phyloP scores from a whole-genome alignment of 2,797 vertebrate genomes.

The Aeoliscus strigatus region DNA sequence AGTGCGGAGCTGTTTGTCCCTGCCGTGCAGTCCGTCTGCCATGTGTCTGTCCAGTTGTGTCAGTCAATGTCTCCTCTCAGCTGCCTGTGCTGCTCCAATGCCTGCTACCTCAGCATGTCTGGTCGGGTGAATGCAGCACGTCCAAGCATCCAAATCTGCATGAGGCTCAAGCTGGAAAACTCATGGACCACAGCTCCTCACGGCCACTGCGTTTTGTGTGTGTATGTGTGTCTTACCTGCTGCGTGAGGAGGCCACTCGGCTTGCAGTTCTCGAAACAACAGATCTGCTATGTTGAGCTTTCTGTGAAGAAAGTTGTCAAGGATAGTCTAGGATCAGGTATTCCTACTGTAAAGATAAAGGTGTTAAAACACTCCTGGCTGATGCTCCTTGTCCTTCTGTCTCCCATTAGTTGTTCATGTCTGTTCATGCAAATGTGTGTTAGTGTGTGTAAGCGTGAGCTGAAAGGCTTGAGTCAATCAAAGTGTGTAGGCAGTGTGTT shows the following conservation, averaged over 20 bases:
- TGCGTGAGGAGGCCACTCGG: not conserved
- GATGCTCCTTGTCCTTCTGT: slow-evolving; percentile 27
- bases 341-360: slow-evolving; percentile 7
- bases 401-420: slow-evolving; percentile 30
- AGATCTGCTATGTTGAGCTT: not conserved
- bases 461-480: slow-evolving; percentile 1
- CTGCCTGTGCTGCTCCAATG: slow-evolving; percentile 58
- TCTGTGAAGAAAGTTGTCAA: slow-evolving; percentile 10
- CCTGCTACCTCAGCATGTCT: slow-evolving; percentile 72
- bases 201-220: slow-evolving; percentile 28
- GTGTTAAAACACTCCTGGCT: slow-evolving; percentile 3
- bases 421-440: slow-evolving; percentile 23
- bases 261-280: not conserved
- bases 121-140: slow-evolving; percentile 58
- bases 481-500: slow-evolving; percentile 21
- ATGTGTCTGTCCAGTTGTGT: slow-evolving; percentile 38
- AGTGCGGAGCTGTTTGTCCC: slow-evolving; percentile 45
- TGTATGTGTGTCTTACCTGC: slow-evolving; percentile 7
- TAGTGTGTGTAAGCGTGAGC: slow-evolving; percentile 1
- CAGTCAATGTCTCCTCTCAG: slow-evolving; percentile 44
- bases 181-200: slow-evolving; percentile 31
- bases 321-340: no score
- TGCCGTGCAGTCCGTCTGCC: slow-evolving; percentile 41
- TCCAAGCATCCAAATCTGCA: slow-evolving; percentile 62
- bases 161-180: slow-evolving; percentile 56